phyloP scores from a whole-genome alignment of 2,797 vertebrate genomes.

The Eutrigla gurnardus region DNA sequence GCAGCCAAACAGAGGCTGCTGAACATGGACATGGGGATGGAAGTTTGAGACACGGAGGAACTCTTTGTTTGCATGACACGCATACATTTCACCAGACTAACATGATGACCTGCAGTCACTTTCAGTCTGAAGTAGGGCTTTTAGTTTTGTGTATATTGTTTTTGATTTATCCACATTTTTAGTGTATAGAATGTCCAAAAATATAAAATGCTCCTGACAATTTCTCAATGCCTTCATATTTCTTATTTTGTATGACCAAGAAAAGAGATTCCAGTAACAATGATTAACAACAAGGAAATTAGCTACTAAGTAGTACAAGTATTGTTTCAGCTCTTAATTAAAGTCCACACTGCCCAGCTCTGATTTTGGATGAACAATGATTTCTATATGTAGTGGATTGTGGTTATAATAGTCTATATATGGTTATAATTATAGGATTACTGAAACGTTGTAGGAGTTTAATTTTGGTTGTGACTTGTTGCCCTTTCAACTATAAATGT shows the following conservation, averaged over 20 bases:
- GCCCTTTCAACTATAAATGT: background rate
- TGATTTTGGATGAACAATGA: background rate
- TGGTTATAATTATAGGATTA: background rate
- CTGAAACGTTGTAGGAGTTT: background rate
- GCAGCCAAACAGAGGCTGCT: slow-evolving; percentile 31
- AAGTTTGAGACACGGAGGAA: background rate
- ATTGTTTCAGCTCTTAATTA: background rate
- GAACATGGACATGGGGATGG: too few species aligned
- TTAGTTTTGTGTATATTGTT: background rate
- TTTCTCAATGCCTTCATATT: background rate
- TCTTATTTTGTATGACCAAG: background rate
- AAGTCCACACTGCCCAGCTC: background rate
- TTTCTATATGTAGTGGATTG: background rate
- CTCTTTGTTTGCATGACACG: background rate
- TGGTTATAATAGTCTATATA: background rate
- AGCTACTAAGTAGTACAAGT: too few species aligned
- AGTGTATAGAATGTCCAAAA: background rate
- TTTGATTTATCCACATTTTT: background rate
- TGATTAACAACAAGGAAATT: too few species aligned
- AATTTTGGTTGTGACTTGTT: background rate
- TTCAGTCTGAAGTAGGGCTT: background rate
- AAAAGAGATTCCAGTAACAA: background rate
- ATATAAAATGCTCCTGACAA: background rate
- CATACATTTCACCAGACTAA: background rate
- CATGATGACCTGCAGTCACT: background rate